phyloP scores from a whole-genome alignment of 2,888 invertebrate genomes.

The Pristionchus mayeri region DNA sequence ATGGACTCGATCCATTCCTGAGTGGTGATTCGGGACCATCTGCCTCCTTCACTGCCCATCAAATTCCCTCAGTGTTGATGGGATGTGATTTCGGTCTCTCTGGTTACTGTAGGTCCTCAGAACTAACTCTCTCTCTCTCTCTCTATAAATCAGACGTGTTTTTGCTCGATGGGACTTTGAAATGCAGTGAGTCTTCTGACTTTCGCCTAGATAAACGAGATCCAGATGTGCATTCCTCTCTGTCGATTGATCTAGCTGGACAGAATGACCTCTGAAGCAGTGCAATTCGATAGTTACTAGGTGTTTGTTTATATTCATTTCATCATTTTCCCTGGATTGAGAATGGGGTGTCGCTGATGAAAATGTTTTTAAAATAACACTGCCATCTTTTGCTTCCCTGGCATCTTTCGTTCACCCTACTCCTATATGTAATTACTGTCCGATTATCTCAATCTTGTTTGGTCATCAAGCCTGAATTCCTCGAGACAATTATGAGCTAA shows the following conservation, averaged over 20 bases:
- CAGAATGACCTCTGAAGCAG: neutral
- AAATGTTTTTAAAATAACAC: neutral
- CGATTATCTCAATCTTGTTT: conserved; percentile 35
- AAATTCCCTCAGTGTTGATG: conserved; percentile 29
- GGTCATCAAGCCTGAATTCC: neutral
- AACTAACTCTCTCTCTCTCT: neutral
- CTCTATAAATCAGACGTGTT: conserved; percentile 30
- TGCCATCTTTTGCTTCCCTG: neutral
- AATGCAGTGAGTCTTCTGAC: neutral
- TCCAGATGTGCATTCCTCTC: conserved; percentile 1
- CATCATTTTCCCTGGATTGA: too few relatives aligned
- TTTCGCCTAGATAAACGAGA: conserved; percentile 30
- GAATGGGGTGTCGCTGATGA: too few relatives aligned
- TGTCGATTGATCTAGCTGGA: neutral
- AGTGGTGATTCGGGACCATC: conserved; percentile 4
- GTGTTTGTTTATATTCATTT: too few relatives aligned
- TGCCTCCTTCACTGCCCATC: conserved; percentile 2
- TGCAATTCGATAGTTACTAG: neutral
- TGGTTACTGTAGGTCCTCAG: neutral
- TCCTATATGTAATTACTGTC: neutral
- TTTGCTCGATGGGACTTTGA: neutral
- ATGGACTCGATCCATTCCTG: neutral
- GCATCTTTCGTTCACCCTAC: neutral
- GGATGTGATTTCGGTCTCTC: neutral
- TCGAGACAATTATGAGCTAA: conserved; percentile 23